Evolutionary conservation across 2,888 invertebrate genomes (phyloP), one percentile per base, ranked within the genome.

Genomic region (Prostheceraeus crozeri): DNA sequence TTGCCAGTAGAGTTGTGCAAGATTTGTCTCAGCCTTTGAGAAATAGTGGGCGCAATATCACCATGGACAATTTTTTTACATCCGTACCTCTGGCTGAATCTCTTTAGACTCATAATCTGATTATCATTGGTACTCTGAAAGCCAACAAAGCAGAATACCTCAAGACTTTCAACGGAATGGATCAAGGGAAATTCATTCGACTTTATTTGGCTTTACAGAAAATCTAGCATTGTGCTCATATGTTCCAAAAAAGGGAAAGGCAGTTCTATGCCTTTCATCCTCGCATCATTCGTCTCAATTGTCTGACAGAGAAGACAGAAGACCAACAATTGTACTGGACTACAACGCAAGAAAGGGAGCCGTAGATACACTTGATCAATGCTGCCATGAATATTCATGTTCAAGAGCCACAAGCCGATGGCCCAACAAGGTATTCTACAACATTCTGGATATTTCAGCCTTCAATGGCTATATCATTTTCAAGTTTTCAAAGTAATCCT

Each of bases 341-440:
- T 48, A 48, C 21, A 48, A 48, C 21, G 8, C 19, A 19, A 48
- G 27, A 4, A 48, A 48, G 48, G 48, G 25, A n/a, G 48, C 48
- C 28, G 48, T 48, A 28, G 48, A 48, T 48, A 48, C 48, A 8
- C 48, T 48, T 25, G 27, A 48, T 48, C 48, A 48, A 23, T 48
- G 48, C 28, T 23, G 25, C 48, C 25, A 48, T 11, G 27, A 25
- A 48, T 48, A 48, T 19, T 28, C 27, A 21, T 14, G 27, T 11
- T 28, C 6, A 4, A 48, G 48, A 23, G 8, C 25, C 27, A 48
- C 48, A 25, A 48, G 27, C 8, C 19, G 27, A 23, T 48, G 48
- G 48, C 48, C 48, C 8, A 10, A 14, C 23, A 48, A 48, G 27
- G 27, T 48, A 23, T 48, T 48, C 21, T 48, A 30, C 27, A 48